A percentile compares a stretch with the other conserved stretches of the same genome.
These are phyloP conservation scores for Polyommatus iphigenia DNA, from an alignment of 2,888 invertebrate genomes.

Conservation along the genomic window DNA sequence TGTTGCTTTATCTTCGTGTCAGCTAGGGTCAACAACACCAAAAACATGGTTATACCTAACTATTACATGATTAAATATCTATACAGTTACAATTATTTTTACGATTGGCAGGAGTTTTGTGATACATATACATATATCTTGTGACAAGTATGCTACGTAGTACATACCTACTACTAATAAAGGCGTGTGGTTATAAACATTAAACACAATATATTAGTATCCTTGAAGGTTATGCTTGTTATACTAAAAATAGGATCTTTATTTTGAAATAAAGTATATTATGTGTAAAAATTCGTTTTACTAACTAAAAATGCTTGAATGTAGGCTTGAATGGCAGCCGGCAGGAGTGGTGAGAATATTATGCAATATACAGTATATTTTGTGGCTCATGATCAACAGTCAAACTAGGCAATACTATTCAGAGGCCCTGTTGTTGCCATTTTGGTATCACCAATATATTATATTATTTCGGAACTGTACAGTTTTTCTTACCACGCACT, in stretches of 20 bases:
- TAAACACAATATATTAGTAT: neutral
- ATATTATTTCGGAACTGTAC: too few relatives aligned
- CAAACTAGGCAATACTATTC: too few relatives aligned
- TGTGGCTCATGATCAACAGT: too few relatives aligned
- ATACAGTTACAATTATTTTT: neutral
- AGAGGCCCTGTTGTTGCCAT: too few relatives aligned
- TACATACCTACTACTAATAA: neutral
- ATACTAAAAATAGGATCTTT: constrained; percentile 20
- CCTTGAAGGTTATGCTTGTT: constrained; percentile 18
- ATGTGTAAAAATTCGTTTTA: neutral
- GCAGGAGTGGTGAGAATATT: too few relatives aligned
- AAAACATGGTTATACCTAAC: too few relatives aligned
- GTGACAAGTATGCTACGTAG: neutral
- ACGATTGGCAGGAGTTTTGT: neutral
- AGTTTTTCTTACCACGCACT: too few relatives aligned
- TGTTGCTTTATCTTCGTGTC: too few relatives aligned
- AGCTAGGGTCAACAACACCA: too few relatives aligned
- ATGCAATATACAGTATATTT: too few relatives aligned
- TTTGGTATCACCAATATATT: too few relatives aligned
- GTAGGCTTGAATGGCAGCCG: too few relatives aligned
- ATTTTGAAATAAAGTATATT: constrained; percentile 26
- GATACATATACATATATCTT: neutral
- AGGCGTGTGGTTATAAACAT: constrained; percentile 3
- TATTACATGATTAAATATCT: neutral
- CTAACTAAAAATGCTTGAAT: neutral